phyloP scores from a whole-genome alignment of 2,888 invertebrate genomes.

The Coecobrya sp. region DNA sequence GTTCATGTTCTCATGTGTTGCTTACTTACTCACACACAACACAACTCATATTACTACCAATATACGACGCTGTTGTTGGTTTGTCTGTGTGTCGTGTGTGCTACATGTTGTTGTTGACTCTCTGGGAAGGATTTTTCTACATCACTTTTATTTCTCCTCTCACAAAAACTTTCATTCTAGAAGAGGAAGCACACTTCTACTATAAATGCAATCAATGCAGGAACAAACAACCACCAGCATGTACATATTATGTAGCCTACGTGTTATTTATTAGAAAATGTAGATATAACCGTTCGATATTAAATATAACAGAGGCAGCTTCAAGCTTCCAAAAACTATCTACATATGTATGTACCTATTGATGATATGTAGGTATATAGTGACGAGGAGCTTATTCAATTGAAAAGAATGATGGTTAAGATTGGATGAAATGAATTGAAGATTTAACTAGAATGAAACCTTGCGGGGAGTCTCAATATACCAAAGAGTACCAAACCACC shows the following conservation, averaged over 20 bases:
- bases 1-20: conserved; percentile 65
- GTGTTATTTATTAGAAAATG: conserved; percentile 50
- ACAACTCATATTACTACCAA: not conserved
- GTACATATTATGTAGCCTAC: not conserved
- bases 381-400: conserved; percentile 51
- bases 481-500: not conserved
- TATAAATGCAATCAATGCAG: conserved; percentile 57
- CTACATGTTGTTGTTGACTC: conserved; percentile 26
- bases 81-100: not conserved
- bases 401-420: conserved; percentile 68
- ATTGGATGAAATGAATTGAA: conserved; percentile 71
- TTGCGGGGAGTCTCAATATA: conserved; percentile 62
- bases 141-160: not conserved
- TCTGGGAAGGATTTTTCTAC: not conserved
- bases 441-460: conserved; percentile 69
- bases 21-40: not conserved
- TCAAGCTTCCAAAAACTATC: no score
- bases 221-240: not conserved
- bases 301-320: not conserved
- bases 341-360: not conserved
- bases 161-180: not conserved
- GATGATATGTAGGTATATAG: conserved; percentile 16
- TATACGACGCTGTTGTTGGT: not conserved
- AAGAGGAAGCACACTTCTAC: no score
- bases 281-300: not conserved